Conservation (phyloP, 2,113 vertebrate species). For the Chionodraco myersi region DNA sequence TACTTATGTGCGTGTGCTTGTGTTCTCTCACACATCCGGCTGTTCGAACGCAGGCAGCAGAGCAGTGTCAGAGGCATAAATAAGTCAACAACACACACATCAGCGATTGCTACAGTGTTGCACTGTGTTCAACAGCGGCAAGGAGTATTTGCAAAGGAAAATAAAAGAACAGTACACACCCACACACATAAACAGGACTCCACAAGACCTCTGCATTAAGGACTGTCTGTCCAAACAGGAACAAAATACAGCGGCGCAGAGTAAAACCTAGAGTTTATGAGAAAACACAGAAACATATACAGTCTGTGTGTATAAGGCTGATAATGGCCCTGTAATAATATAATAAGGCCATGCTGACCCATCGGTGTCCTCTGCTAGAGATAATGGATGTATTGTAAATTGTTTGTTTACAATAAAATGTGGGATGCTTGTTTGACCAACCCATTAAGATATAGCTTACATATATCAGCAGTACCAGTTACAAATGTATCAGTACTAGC, state of each 20-base stretch:
- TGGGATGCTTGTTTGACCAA: background rate
- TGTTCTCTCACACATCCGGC: conserved; percentile 58
- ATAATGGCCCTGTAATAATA: background rate
- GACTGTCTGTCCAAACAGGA: conserved; percentile 5
- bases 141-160: conserved; percentile 26
- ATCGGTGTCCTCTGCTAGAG: background rate
- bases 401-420: background rate
- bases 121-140: conserved; percentile 22
- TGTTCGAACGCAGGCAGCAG: conserved; percentile 40
- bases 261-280: background rate
- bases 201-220: conserved; percentile 6
- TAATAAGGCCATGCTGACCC: background rate
- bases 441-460: background rate
- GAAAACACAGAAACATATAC: background rate
- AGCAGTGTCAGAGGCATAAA: conserved; percentile 59
- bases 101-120: conserved; percentile 4
- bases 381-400: background rate
- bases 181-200: background rate
- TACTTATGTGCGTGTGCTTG: conserved; percentile 53
- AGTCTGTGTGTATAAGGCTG: conserved; percentile 1
- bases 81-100: conserved; percentile 59
- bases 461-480: background rate
- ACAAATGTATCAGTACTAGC: background rate
- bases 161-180: conserved; percentile 6
- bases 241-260: background rate